Conservation (phyloP, 1,140 invertebrate species). For the Drosophila bipectinata region DNA sequence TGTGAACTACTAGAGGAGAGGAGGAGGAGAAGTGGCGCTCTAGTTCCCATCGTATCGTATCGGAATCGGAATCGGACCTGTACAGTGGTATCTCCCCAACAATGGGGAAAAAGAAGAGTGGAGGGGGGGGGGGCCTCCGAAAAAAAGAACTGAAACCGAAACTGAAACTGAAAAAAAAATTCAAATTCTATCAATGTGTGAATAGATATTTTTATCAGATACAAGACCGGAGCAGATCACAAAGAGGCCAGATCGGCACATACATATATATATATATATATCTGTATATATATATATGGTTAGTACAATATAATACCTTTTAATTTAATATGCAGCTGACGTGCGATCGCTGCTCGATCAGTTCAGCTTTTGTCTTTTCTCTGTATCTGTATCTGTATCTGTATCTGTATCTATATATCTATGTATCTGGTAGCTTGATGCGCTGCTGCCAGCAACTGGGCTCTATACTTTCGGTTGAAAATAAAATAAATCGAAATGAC, state of each 20-base stretch:
- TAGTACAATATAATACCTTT: conserved; percentile 82
- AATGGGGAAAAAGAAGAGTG: conserved; percentile 16
- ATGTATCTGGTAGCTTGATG: not conserved
- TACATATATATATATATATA: conserved; percentile 1
- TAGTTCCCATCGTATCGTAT: conserved; percentile 64
- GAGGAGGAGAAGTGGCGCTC: conserved; percentile 35
- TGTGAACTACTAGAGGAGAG: conserved; percentile 8
- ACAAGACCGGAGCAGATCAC: conserved; percentile 31
- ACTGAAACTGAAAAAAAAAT: conserved; percentile 60
- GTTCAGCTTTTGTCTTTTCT: conserved; percentile 66
- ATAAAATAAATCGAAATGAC: conserved; percentile 84
- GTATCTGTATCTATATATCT: conserved; percentile 12
- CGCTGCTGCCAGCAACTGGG: not conserved
- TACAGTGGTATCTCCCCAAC: conserved; percentile 32
- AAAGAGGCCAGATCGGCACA: too few species aligned
- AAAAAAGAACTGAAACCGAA: conserved; percentile 35
- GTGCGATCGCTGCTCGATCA: conserved; percentile 46
- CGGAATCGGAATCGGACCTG: conserved; percentile 9
- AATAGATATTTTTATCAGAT: conserved; percentile 77
- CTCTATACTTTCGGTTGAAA: conserved; percentile 54
- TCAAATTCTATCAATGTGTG: conserved; percentile 80
- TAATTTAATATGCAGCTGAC: conserved; percentile 83
- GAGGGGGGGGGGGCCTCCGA: not conserved
- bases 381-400: conserved; percentile 16
- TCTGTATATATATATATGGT: conserved; percentile 51